These are phyloP conservation scores for Bubo bubo DNA, from an alignment of 2,113 vertebrate genomes.

Conservation along the genomic window DNA sequence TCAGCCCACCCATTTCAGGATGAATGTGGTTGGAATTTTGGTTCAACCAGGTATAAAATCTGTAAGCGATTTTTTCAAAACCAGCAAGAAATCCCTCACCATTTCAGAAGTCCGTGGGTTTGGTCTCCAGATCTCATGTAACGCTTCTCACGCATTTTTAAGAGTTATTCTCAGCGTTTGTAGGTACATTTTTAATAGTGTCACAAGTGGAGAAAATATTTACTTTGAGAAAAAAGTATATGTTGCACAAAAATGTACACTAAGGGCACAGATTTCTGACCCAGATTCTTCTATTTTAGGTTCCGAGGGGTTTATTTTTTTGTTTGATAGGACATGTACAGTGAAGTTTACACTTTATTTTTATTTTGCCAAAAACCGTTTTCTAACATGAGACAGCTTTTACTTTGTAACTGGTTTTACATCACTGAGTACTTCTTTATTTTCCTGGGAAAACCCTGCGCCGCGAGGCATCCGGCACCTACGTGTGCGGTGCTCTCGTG, in stretches of 20 bases:
- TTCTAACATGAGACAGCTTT: conserved; percentile 64
- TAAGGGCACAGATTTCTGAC: conserved; percentile 41
- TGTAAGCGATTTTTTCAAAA: conserved; percentile 32
- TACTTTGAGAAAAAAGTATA: conserved; percentile 16
- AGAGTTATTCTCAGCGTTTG: conserved; percentile 34
- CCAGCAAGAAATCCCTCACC: conserved; percentile 51
- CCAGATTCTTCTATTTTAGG: conserved; percentile 41
- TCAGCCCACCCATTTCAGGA: conserved; percentile 51
- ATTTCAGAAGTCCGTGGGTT: conserved; percentile 5
- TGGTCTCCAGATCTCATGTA: conserved; percentile 30
- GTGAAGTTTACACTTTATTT: conserved; percentile 60
- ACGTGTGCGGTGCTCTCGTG: neutral
- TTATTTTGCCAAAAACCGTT: conserved; percentile 61
- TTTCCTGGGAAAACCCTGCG: conserved; percentile 6
- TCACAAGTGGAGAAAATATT: neutral
- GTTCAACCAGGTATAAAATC: conserved; percentile 43
- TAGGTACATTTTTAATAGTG: conserved; percentile 61
- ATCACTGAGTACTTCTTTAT: conserved; percentile 24
- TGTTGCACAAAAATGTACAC: conserved; percentile 35
- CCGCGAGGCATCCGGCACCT: neutral
- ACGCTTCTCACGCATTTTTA: conserved; percentile 37
- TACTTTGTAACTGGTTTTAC: conserved; percentile 54
- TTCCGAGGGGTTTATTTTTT: conserved; percentile 6
- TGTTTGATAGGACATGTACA: conserved; percentile 32
- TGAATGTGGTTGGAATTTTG: conserved; percentile 56